Evolutionary conservation across 2,797 vertebrate genomes (phyloP).

Genomic region (Megaceryle alcyon): DNA sequence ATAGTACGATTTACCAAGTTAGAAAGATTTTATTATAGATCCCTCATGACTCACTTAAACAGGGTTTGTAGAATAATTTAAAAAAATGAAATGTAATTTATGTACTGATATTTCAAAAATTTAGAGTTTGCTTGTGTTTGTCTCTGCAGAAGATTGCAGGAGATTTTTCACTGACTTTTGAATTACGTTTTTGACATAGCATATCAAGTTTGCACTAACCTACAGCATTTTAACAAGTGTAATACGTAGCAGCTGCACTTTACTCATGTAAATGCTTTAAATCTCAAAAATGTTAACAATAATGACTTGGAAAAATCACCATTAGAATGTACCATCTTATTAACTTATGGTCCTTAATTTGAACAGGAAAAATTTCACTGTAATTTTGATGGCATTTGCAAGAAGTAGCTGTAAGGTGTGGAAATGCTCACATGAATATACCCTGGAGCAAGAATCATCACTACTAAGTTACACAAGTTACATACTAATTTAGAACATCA

Average conservation of each 20-base stretch:
- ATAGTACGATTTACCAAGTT: neutral
- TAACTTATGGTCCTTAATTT: neutral
- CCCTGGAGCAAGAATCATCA: neutral
- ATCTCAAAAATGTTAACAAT: neutral
- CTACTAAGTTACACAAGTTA: neutral
- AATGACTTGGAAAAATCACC: neutral
- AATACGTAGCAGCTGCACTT: neutral
- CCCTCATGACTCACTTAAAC: neutral
- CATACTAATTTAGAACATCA: neutral
- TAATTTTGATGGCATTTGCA: neutral
- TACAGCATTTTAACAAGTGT: neutral
- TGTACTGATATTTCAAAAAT: neutral
- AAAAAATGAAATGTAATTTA: neutral
- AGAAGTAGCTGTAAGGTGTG: neutral
- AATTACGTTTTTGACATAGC: neutral
- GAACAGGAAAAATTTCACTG: neutral
- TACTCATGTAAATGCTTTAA: neutral
- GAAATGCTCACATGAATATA: neutral
- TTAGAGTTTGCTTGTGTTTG: neutral
- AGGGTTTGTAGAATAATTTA: neutral
- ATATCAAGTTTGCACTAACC: neutral
- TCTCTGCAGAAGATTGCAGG: neutral
- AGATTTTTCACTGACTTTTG: neutral
- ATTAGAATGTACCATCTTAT: neutral
- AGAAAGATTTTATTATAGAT: conserved; percentile 27